Base-by-base conservation (phyloP, 1,140 invertebrate genomes). In the Tetramorium simillimum region DNA sequence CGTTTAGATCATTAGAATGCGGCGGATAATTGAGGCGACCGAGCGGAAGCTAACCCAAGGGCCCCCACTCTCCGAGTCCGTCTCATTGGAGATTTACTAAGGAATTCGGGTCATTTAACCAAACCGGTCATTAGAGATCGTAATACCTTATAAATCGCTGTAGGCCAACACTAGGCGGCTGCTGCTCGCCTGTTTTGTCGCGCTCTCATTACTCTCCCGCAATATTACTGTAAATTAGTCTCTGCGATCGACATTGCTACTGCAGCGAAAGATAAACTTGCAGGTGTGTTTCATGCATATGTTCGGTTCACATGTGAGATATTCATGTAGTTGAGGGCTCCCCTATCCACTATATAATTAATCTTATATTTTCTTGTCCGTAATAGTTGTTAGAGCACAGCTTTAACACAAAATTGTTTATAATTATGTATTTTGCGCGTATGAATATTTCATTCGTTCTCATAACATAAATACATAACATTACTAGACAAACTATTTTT, bases 1-100 rank as follows among this genome's bases (percentile, higher is more conserved):
- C 87, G 86, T 89, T 92, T 85, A 85, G 89, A 91, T 91, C 89
- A 91, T 93, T 93, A 92, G 91, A 72, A 78, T 90, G 72, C 46
- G 72, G 24, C 63, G 65, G 86, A 87, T 93, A 93, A 93, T 93
- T 93, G 90, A 89, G 73, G 87, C 78, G 87, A 21, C 37, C 51
- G 51, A 67, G 78, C 73, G 65, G 78, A 85, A 90, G 73, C 69
- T 65, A 58, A 80, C n/a, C 18, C 53, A 58, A 46, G 24, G 37
- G 40, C 6, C 33, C 28, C 46, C 16, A 7, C 56, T 58, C n/a
- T 24, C 77, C n/a, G 7, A 51, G 6, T 58, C 43, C 73, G 40
- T 80, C 28, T 63, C 84, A 40, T 69, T 77, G 58, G 63, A 86
- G 76, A 67, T 69, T 60, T 69, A 33, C 28, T 24, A 33, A 69